A percentile compares a stretch with the other conserved stretches of the same genome.
Conservation (phyloP, 1,140 invertebrate genomes). For the Phocides pigmalion region DNA sequence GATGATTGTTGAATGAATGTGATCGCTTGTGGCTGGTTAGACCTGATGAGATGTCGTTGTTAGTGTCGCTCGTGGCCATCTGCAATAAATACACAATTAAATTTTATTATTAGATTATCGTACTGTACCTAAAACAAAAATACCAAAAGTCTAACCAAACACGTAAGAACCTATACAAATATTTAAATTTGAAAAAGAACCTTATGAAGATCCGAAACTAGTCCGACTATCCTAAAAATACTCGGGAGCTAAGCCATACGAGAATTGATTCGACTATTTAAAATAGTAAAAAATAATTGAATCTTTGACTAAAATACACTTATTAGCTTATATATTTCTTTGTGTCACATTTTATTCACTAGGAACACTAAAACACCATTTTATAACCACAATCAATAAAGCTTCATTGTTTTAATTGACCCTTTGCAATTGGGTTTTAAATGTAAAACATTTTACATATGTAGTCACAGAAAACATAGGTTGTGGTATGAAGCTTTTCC, state of each 20-base stretch:
- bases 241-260: no score
- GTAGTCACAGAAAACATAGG: slow-evolving; percentile 41
- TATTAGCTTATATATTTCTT: slow-evolving; percentile 4
- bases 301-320: neutral
- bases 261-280: no score
- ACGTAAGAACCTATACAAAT: no score
- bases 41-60: slow-evolving; percentile 69
- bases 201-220: no score
- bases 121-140: no score
- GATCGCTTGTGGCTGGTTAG: slow-evolving; percentile 85
- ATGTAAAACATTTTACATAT: slow-evolving; percentile 15
- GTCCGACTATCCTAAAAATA: no score
- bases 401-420: slow-evolving; percentile 8
- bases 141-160: no score
- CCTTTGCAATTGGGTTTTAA: slow-evolving; percentile 18
- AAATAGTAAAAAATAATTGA: neutral
- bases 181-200: no score
- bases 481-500: slow-evolving; percentile 61
- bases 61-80: slow-evolving; percentile 81
- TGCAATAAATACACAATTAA: slow-evolving; percentile 44
- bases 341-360: neutral
- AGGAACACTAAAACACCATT: neutral
- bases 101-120: no score
- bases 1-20: slow-evolving; percentile 87
- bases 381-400: slow-evolving; percentile 27